Evolutionary conservation across 2,888 invertebrate genomes (phyloP), one percentile per base, ranked within the genome.

Genomic region (Polyommatus iphigenia): DNA sequence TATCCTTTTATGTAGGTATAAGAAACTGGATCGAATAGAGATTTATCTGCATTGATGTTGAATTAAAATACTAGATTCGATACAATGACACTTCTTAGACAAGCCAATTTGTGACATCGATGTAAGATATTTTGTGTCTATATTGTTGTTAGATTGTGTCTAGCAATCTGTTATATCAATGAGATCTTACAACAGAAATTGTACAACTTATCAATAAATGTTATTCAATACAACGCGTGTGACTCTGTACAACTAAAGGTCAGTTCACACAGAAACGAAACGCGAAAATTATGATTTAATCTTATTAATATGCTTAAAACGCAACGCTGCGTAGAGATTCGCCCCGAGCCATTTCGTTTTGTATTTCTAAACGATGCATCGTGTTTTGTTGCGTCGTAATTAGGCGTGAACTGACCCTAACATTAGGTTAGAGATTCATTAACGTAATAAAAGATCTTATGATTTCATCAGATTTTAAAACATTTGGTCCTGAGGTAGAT

Each of bases 401-500:
- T 24, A 24, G 24, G 4, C 18, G 15, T 54, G 5, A 54, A 54
- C 54, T 54, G 54, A 5, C 2, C 54, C 54, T 54, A 24, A 75
- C 29, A 46, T 41, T 20, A 75, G 2, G 24, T 62, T 24, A 54
- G 75, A 75, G 75, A 78, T 75, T 46, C 41, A 36, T 72, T 77
- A 76, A 77, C 77, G 54, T 59, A 76, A 46, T 50, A 71, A 57
- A 77, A 75, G 59, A 76, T 80, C 67, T 79, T 78, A 73, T 36
- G 76, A 73, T 79, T 78, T 80, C 75, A 78, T 82, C 79, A 79
- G 81, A 82, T 79, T 81, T 80, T 80, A 82, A 82, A 83, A 82
- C 80, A 86, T 90, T 91, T 91, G 91, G 91, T 90, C 88, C 86
- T 90, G 91, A 91, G 91, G 91, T 91, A 91, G 90, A 86, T 88